Base-by-base conservation (phyloP, 2,888 invertebrate genomes). In the Cryptocheilus praepositus region DNA sequence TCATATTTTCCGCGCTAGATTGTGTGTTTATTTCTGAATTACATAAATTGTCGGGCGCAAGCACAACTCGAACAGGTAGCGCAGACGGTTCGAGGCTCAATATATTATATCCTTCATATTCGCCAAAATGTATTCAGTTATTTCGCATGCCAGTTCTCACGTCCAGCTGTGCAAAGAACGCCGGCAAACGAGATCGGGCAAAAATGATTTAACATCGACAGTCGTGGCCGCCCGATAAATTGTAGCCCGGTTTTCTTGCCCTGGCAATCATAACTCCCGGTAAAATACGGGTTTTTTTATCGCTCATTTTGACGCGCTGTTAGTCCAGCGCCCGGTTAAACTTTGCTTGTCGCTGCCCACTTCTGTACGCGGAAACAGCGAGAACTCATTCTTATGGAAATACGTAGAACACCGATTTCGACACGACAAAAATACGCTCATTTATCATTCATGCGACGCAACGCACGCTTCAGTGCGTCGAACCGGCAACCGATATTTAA, bases 201-300 rank as follows among this genome's bases (percentile, higher is more conserved):
- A 81, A 83, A 81, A 81, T 83, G 81, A 83, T 83, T 83, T 82
- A 84, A 81, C 77, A 76, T 74, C 81, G 82, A 80, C 84, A 73
- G 78, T 76, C 77, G 64, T 73, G 73, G 73, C 70, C 71, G 77
- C 64, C 58, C 80, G 81, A 83, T 84, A 84, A 84, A 82, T 83
- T 77, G 80, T 77, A 73, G 71, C 79, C 74, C 79, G 79, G 76
- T 83, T 84, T 81, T 81, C 83, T 80, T 76, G 78, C 76, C 70
- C 71, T 77, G 71, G 81, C 81, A 82, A 85, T 83, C 85, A 82
- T 83, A 85, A 85, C 83, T 82, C 81, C 77, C 73, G 78, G 83
- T 85, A 83, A 85, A 85, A 83, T 83, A 85, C 79, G 83, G 77
- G 79, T 70, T 74, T 61, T 79, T 77, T 81, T 79, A 70, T 70